Percentiles rank a stretch among this genome's conserved stretches.
Conservation (phyloP, 2,888 invertebrate genomes). For the Orthosia cruda region DNA sequence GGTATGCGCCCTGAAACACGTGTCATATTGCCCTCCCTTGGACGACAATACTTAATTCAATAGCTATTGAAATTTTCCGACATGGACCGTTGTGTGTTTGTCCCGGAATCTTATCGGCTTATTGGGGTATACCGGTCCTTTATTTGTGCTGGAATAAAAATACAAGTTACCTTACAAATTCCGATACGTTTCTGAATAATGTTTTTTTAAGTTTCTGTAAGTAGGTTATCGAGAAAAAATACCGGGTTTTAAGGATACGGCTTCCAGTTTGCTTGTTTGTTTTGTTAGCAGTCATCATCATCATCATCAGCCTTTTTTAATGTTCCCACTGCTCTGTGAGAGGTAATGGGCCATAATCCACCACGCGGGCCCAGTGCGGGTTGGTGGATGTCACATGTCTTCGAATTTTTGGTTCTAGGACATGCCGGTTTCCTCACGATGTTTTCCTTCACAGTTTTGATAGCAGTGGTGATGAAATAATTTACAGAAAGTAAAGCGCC, state of each 20-base stretch:
- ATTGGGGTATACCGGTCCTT: constrained; percentile 42
- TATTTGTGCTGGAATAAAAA: constrained; percentile 30
- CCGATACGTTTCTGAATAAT: background rate
- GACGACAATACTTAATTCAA: constrained; percentile 72
- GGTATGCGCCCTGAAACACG: constrained; percentile 71
- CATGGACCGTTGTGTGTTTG: constrained; percentile 43
- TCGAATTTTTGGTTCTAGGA: too few relatives aligned
- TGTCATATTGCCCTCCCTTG: constrained; percentile 70
- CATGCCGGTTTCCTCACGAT: too few relatives aligned
- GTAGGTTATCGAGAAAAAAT: background rate
- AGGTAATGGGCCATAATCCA: too few relatives aligned
- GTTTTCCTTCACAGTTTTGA: too few relatives aligned
- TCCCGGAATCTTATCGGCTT: constrained; percentile 55
- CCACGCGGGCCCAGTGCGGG: too few relatives aligned
- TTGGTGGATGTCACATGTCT: too few relatives aligned
- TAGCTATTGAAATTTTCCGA: constrained; percentile 64
- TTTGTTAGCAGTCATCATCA: too few relatives aligned
- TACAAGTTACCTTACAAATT: background rate
- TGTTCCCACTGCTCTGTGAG: too few relatives aligned
- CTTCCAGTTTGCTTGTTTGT: too few relatives aligned
- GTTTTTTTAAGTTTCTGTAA: background rate
- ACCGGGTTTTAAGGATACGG: background rate
- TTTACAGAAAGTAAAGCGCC: too few relatives aligned
- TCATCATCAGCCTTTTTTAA: too few relatives aligned
- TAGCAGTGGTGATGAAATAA: too few relatives aligned